These are phyloP conservation scores for Azemiops feae DNA, from an alignment of 2,113 vertebrate genomes.

Conservation along the genomic window DNA sequence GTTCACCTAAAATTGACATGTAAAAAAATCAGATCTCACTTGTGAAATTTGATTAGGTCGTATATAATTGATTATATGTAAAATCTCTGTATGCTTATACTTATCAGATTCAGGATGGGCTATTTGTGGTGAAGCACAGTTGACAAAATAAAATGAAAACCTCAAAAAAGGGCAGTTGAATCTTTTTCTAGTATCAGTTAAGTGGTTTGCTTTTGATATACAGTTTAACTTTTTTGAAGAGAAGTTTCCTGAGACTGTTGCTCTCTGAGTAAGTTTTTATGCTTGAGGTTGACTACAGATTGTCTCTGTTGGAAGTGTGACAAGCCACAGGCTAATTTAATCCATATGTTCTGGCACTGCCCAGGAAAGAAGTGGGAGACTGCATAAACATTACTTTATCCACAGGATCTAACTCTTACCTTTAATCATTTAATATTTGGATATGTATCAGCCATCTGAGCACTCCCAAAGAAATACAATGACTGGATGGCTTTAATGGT, in stretches of 20 bases:
- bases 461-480: conserved; percentile 6
- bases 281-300: conserved; percentile 20
- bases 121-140: background rate
- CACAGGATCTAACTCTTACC: conserved; percentile 22
- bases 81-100: background rate
- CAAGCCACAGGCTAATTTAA: conserved; percentile 26
- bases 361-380: conserved; percentile 27
- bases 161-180: background rate
- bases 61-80: background rate
- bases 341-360: conserved; percentile 31
- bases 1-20: background rate
- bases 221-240: background rate
- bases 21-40: background rate
- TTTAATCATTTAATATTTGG: conserved; percentile 34
- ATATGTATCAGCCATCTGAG: conserved; percentile 15
- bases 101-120: background rate
- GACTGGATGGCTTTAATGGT: conserved; percentile 8
- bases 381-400: conserved; percentile 33
- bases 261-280: conserved; percentile 23
- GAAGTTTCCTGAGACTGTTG: background rate
- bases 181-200: background rate
- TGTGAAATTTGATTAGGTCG: background rate
- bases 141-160: background rate
- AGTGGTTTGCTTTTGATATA: conserved; percentile 3
- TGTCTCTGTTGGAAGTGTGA: conserved; percentile 27